These are phyloP conservation scores for Drosophila birchii DNA, from an alignment of 2,888 invertebrate genomes.

Conservation along the genomic window DNA sequence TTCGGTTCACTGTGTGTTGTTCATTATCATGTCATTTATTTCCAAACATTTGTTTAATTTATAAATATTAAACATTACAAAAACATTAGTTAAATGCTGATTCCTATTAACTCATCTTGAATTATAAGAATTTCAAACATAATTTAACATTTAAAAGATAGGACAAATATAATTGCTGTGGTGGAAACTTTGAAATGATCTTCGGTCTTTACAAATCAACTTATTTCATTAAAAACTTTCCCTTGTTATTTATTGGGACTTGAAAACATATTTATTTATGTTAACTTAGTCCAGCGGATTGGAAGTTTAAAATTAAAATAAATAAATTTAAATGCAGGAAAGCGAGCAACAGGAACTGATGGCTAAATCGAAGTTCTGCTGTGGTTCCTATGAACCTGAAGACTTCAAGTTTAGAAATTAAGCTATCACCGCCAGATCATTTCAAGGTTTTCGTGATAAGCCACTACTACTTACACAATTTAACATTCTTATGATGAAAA, in stretches of 20 bases:
- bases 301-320: not conserved
- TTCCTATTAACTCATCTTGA: not conserved
- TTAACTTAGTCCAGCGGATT: not conserved
- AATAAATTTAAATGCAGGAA: no score
- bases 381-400: no score
- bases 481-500: not conserved
- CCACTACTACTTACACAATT: not conserved
- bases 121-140: not conserved
- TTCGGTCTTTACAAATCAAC: not conserved
- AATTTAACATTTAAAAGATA: not conserved
- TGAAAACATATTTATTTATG: constrained; percentile 9
- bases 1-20: no score
- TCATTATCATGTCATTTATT: not conserved
- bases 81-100: not conserved
- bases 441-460: not conserved
- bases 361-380: not conserved
- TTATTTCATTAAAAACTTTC: not conserved
- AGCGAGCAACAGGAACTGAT: rapidly evolving
- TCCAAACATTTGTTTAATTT: not conserved
- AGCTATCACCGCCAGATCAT: not conserved
- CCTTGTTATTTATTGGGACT: not conserved
- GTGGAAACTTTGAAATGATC: not conserved
- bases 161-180: not conserved
- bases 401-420: not conserved
- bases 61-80: constrained; percentile 4